Percentiles rank a stretch among this genome's conserved stretches.
Conservation (phyloP, 2,888 invertebrate species). For the Loripinus fragilis region DNA sequence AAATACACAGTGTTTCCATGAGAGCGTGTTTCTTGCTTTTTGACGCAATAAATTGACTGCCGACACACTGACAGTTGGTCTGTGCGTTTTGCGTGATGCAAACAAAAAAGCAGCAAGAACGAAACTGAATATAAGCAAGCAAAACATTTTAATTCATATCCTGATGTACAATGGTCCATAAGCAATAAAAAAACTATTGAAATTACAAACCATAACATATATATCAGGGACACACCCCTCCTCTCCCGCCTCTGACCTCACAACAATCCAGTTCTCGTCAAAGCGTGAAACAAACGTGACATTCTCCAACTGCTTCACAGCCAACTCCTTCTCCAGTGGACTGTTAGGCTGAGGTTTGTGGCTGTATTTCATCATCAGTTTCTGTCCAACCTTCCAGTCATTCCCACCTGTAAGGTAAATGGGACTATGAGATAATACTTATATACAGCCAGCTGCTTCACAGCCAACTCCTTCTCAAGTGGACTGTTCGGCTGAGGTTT, state of each 20-base stretch:
- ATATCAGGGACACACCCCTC: conserved; percentile 68
- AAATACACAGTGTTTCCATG: too few relatives aligned
- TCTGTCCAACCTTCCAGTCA: conserved; percentile 49
- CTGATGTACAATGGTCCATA: too few relatives aligned
- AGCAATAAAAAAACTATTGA: too few relatives aligned
- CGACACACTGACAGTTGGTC: too few relatives aligned
- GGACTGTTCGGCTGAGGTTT: conserved; percentile 68
- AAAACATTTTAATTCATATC: too few relatives aligned
- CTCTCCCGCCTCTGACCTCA: conserved; percentile 51
- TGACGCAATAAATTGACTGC: too few relatives aligned
- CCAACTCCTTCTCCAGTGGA: conserved; percentile 70
- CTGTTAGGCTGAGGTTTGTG: conserved; percentile 67
- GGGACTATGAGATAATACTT: too few relatives aligned
- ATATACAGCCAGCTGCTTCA: conserved; percentile 65
- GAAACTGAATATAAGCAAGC: too few relatives aligned
- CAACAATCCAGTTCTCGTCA: conserved; percentile 68
- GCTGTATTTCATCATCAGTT: conserved; percentile 67
- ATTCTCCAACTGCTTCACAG: conserved; percentile 60
- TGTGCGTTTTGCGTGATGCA: too few relatives aligned
- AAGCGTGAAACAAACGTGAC: conserved; percentile 60
- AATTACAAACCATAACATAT: conserved; percentile 68
- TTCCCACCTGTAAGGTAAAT: not conserved
- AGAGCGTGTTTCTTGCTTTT: too few relatives aligned
- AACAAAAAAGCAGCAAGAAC: too few relatives aligned
- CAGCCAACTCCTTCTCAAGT: conserved; percentile 66